These are phyloP conservation scores for Scolopax rusticola DNA, from an alignment of 2,797 vertebrate species.

Conservation along the genomic window DNA sequence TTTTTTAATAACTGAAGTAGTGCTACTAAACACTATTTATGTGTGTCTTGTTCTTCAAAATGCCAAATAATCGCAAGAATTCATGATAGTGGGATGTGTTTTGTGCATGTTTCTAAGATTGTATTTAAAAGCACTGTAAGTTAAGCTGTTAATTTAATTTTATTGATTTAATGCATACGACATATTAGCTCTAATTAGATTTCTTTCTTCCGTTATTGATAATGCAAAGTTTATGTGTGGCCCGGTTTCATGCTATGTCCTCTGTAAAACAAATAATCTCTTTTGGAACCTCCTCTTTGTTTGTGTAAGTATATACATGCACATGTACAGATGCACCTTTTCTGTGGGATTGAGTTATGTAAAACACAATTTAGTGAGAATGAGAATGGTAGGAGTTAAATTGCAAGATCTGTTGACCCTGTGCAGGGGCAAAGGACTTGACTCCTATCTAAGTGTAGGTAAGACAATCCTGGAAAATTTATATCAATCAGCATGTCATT, in stretches of 20 bases:
- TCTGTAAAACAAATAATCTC: neutral
- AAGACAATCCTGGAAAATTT: neutral
- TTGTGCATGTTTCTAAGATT: neutral
- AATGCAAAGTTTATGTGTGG: neutral
- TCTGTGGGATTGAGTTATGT: neutral
- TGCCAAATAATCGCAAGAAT: neutral
- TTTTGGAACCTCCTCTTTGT: neutral
- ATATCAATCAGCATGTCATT: neutral
- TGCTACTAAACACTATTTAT: neutral
- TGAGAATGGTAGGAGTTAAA: neutral
- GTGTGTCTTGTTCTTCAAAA: neutral
- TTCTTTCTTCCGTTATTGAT: neutral
- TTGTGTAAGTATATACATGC: neutral
- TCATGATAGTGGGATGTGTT: neutral
- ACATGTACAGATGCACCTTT: neutral
- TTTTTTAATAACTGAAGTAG: neutral
- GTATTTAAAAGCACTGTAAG: neutral
- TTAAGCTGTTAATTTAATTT: constrained; percentile 7
- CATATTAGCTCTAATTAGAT: neutral
- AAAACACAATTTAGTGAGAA: neutral
- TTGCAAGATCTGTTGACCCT: neutral
- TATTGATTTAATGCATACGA: neutral
- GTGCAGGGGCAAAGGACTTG: neutral
- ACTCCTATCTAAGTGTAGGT: neutral
- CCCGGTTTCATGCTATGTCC: neutral